Evolutionary conservation across 2,797 vertebrate genomes (phyloP).

Genomic region (Esox masquinongy): DNA sequence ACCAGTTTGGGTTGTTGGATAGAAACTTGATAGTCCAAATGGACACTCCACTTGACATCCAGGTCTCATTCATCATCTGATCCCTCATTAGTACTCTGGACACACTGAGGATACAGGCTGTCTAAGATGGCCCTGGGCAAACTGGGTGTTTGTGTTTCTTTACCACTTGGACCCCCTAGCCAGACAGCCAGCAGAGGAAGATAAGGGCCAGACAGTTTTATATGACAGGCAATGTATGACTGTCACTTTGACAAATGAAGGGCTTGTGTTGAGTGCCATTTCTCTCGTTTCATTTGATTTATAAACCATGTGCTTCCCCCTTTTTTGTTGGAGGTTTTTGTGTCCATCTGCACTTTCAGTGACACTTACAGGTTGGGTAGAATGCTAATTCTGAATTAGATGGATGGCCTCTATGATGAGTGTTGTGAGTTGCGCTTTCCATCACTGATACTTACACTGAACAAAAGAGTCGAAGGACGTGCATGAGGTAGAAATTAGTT

Average conservation of each 20-base stretch:
- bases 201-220: conserved; percentile 15
- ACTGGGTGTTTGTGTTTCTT: background rate
- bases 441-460: background rate
- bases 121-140: background rate
- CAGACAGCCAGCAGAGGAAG: background rate
- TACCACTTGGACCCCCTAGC: background rate
- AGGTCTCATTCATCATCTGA: conserved; percentile 53
- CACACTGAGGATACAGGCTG: conserved; percentile 20
- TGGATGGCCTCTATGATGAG: background rate
- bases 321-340: conserved; percentile 17
- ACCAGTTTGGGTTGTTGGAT: background rate
- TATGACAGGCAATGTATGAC: conserved; percentile 48
- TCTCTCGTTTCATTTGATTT: conserved; percentile 43
- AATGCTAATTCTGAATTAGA: background rate
- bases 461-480: background rate
- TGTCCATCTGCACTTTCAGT: conserved; percentile 22
- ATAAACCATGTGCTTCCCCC: conserved; percentile 20
- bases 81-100: conserved; percentile 39
- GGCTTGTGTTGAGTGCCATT: conserved; percentile 17
- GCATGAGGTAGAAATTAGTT: background rate
- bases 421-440: background rate
- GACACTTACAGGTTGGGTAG: conserved; percentile 1
- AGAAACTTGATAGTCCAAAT: conserved; percentile 44
- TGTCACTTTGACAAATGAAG: conserved; percentile 53
- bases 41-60: conserved; percentile 44